Base-by-base conservation (phyloP, 2,113 vertebrate genomes). In the Phylloscopus trochiloides region DNA sequence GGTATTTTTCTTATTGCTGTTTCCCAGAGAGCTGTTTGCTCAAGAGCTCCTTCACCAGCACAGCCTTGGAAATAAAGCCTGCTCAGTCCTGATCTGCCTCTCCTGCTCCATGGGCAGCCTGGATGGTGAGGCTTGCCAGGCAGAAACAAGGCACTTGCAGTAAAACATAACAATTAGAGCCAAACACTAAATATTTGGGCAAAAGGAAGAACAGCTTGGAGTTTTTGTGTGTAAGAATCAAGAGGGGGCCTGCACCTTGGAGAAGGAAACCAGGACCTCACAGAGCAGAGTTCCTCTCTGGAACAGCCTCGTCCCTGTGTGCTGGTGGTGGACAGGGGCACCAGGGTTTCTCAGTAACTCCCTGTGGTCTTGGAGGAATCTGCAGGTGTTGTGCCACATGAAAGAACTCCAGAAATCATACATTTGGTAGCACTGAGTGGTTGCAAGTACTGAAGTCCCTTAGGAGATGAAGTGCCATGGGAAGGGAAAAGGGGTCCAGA, bases 281-380 rank as follows among this genome's bases (percentile, higher is more conserved):
- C 21, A 36, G 13, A 86, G 28, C 22, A 25, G 74, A n/a, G 18
- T 20, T 79, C 12, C 24, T 45, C 9, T 68, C 62, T 8, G 16
- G 66, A 84, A 5, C 9, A 40, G 7, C 17, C 31, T 78, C 0
- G 0, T 34, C 75, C 14, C 11, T 73, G 54, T 36, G 58, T 32
- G 8, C 54, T 86, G 25, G 12, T 26, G 28, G 50, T 34, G 61
- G 38, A 21, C 6, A 14, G 38, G 74, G 24, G 24, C 43, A 67
- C 16, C 70, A 38, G 38, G 43, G 32, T 38, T 91, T 47, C 57
- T 3, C 10, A 70, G 72, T 10, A 36, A 21, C 32, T 73, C 55
- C 3, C 18, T 36, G 14, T 38, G 38, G 10, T 6, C 57, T 42
- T 54, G 24, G 52, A 67, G 47, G n/a, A 76, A 24, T 17, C 40